Evolutionary conservation across 1,140 invertebrate species (phyloP).

Genomic region (Orchestia grillus): DNA sequence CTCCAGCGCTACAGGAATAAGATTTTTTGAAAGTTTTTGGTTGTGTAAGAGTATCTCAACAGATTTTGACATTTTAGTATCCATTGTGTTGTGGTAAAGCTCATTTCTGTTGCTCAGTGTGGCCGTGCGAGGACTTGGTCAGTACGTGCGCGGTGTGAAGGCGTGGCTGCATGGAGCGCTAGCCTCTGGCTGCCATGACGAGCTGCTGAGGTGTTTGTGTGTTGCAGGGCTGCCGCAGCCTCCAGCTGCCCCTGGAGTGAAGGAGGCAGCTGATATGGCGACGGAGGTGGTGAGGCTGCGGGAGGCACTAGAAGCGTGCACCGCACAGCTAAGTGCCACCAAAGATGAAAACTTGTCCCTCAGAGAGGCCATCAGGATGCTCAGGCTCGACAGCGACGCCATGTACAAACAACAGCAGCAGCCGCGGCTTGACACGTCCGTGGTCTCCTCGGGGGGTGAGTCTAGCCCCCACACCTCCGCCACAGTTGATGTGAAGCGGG

Average conservation of each 20-base stretch:
- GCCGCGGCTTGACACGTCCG: not conserved
- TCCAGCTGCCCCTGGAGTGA: not conserved
- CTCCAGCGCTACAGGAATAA: no score
- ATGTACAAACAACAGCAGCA: not conserved
- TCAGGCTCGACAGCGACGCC: not conserved
- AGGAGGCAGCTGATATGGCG: not conserved
- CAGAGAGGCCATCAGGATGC: constrained; percentile 15
- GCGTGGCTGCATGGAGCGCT: no score
- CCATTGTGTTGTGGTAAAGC: no score
- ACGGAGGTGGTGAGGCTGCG: not conserved
- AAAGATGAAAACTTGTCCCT: not conserved
- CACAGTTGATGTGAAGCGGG: not conserved
- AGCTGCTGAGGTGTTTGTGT: not conserved
- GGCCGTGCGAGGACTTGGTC: no score
- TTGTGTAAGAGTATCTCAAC: no score
- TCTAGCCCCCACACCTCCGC: not conserved
- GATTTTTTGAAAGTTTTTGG: no score
- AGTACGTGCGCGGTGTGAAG: no score
- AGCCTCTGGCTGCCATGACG: no score
- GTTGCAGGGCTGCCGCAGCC: not conserved
- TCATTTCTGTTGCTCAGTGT: no score
- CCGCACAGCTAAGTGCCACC: not conserved
- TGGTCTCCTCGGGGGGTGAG: not conserved
- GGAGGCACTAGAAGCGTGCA: not conserved
- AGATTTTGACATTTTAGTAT: no score